Base-by-base conservation (phyloP, 2,797 vertebrate genomes). In the Enteromius mattozi region DNA sequence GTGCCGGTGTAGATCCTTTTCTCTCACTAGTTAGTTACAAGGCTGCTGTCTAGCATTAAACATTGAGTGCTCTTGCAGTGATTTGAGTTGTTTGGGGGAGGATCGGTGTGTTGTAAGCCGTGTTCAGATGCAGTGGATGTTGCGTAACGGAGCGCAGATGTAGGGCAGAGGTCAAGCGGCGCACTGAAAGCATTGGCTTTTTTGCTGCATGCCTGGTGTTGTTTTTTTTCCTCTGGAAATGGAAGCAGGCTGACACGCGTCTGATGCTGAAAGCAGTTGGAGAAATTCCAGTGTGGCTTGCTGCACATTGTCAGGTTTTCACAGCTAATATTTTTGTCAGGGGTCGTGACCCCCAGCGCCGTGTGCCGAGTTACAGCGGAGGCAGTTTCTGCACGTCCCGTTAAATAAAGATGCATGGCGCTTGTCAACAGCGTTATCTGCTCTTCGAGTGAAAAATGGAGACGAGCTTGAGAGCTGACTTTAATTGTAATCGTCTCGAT, bases 91-190 rank as follows among this genome's bases (percentile, higher is more conserved):
- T 21, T 40, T 56, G 35, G n/a, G 33, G 42, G 21, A 37, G 40
- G 49, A 63, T 21, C 9, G 27, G 45, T 76, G 76, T 37, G 59
- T 74, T 61, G 59, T 81, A 82, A 77, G 65, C 79, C 68, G 42
- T 86, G 78, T 35, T 85, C 37, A 35, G 56, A 70, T 40, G 45
- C 24, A 24, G 68, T 37, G 59, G 24, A 21, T 30, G 68, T 88
- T 86, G 75, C 10, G 51, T 84, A 84, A 84, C 86, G 33, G 68
- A 54, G 80, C 74, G 14, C 87, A 84, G 85, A 88, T 86, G 71
- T 87, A 61, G 71, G 45, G 13, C 59, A 76, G 42, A 66, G 81
- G 81, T 82, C 81, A 76, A 54, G 45, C 71, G 24, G 2, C 2
- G 37, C 35, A 27, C 79, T 71, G 51, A 71, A 81, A 81, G 49